Conservation (phyloP, 2,113 vertebrate genomes). For the Entosphenus tridentatus region DNA sequence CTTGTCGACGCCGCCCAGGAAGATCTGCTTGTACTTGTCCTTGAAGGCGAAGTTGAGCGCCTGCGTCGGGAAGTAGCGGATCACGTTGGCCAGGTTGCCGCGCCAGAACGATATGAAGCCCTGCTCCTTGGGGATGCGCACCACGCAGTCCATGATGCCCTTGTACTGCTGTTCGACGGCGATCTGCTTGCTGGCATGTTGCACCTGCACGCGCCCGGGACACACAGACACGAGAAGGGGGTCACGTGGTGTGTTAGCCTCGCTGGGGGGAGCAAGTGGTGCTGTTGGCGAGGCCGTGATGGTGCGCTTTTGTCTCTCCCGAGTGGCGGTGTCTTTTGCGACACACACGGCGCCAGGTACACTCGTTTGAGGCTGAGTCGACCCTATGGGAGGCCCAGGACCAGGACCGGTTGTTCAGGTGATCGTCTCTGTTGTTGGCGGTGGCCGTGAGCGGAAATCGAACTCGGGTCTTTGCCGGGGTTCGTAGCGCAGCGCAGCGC, state of each 20-base stretch:
- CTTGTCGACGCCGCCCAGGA: slow-evolving; percentile 84
- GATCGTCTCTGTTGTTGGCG: too few relatives aligned
- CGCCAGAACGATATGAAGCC: slow-evolving; percentile 89
- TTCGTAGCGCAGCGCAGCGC: too few relatives aligned
- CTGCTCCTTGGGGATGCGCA: slow-evolving; percentile 85
- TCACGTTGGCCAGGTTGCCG: slow-evolving; percentile 94
- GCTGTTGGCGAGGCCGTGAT: not conserved
- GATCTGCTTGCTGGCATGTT: slow-evolving; percentile 95
- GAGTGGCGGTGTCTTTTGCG: too few relatives aligned
- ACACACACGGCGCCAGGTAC: too few relatives aligned
- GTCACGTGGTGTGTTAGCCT: not conserved
- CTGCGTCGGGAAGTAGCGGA: slow-evolving; percentile 97
- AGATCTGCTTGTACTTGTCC: slow-evolving; percentile 98
- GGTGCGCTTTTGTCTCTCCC: too few relatives aligned
- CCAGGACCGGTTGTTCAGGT: too few relatives aligned
- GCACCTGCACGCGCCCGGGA: slow-evolving; percentile 31
- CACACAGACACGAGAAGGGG: not conserved
- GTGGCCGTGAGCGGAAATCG: too few relatives aligned
- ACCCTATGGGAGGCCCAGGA: too few relatives aligned
- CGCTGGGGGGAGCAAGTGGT: not conserved
- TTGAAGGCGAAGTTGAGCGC: slow-evolving; percentile 99
- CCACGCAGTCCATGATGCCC: slow-evolving; percentile 77
- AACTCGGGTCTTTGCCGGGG: too few relatives aligned
- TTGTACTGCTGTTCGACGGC: slow-evolving; percentile 72
- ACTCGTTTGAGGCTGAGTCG: too few relatives aligned